Base-by-base conservation (phyloP, 2,113 vertebrate genomes). In the Nycticebus coucang region DNA sequence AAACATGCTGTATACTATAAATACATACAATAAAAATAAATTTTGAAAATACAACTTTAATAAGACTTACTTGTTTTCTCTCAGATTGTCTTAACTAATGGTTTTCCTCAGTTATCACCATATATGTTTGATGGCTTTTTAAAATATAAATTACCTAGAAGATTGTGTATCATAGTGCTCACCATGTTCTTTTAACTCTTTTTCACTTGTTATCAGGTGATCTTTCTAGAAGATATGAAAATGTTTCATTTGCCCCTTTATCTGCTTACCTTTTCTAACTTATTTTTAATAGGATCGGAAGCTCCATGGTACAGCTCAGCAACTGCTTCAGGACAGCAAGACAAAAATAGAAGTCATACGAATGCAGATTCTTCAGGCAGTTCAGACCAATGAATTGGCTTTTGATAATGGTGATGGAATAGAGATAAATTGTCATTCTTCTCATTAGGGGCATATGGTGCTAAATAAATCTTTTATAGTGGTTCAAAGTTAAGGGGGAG, bases 271-370 rank as follows among this genome's bases (percentile, higher is more conserved):
- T 53, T 97, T 97, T 95, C 80, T 62, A 75, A 80, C 35, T 96
- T 37, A 71, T 85, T 97, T 97, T 97, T 95, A 96, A 98, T 89
- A 99, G 99, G 99, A 99, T 98, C 99, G 99, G 95, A 99, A 99
- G 98, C 98, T 99, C 93, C 99, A 99, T 98, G 99, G 99, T 66
- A 99, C 99, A n/a, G 99, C 99, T 86, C 99, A 99, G 97, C 99
- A 99, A 97, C 99, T 99, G 99, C 99, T 99, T 88, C 99, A 99
- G 97, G 99, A 99, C 98, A 99, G 99, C 98, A 99, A 99, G 98
- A 99, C 99, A 41, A 99, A 99, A 98, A 99, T 99, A 71, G 99
- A 99, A 99, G 99, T 99, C 97, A 99, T 99, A 98, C 98, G 99
- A 97, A 99, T 99, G 99, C 99, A 99, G 98, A 99, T 99, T 98